Conservation (phyloP, 1,140 invertebrate genomes). For the Neotoxoptera formosana region DNA sequence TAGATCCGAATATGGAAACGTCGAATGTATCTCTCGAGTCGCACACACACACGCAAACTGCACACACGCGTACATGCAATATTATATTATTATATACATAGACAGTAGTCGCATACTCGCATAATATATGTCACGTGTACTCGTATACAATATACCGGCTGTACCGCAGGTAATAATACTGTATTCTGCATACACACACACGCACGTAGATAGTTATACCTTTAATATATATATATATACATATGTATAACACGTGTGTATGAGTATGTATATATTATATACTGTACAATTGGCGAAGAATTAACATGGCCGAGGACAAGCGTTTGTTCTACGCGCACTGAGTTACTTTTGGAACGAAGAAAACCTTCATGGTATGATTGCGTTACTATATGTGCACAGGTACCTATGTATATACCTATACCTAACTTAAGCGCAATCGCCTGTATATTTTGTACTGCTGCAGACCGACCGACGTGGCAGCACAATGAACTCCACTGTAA, state of each 20-base stretch:
- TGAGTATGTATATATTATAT: background rate
- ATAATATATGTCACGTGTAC: background rate
- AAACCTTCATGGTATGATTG: constrained; percentile 49
- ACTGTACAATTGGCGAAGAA: background rate
- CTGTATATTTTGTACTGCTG: background rate
- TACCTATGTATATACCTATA: background rate
- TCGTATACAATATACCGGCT: background rate
- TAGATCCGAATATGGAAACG: constrained; percentile 43
- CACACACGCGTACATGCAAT: background rate
- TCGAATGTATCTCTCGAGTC: background rate
- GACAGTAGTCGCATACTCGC: background rate
- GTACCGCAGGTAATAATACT: background rate
- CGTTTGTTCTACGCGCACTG: background rate
- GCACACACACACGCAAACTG: background rate
- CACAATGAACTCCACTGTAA: background rate
- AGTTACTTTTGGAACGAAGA: background rate
- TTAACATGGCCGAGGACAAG: constrained; percentile 44
- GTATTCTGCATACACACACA: background rate
- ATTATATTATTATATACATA: background rate
- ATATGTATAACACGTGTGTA: too few species aligned
- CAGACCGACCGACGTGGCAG: background rate
- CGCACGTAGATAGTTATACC: too few species aligned
- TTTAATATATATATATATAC: too few species aligned
- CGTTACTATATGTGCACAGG: background rate
- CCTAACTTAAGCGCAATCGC: background rate